phyloP scores from a whole-genome alignment of 2,888 invertebrate species.

The Melieria crassipennis region DNA sequence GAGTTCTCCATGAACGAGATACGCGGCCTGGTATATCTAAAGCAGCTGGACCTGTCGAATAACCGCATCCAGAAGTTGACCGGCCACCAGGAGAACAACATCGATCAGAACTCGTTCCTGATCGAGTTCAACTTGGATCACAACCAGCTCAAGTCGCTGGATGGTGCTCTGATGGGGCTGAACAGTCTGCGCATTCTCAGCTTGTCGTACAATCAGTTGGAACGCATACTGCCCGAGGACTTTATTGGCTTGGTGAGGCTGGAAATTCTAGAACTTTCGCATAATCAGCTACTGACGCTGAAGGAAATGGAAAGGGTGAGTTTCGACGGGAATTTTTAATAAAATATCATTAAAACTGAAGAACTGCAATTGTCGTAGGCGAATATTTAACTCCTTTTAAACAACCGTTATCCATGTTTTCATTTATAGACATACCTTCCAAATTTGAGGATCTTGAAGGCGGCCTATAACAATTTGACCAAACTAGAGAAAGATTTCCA shows the following conservation, averaged over 20 bases:
- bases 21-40: slow-evolving; percentile 76
- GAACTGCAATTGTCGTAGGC: not conserved
- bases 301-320: slow-evolving; percentile 85
- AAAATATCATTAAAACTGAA: not conserved
- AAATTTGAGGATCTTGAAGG: slow-evolving; percentile 78
- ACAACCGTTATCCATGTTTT: not conserved
- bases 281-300: slow-evolving; percentile 79
- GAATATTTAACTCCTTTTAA: not conserved
- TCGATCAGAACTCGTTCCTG: slow-evolving; percentile 80
- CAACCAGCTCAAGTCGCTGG: slow-evolving; percentile 76
- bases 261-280: slow-evolving; percentile 79
- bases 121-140: slow-evolving; percentile 79
- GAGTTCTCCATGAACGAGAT: slow-evolving; percentile 86
- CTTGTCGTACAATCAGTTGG: slow-evolving; percentile 79
- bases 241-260: slow-evolving; percentile 81
- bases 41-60: slow-evolving; percentile 78
- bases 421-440: slow-evolving; percentile 77
- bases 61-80: slow-evolving; percentile 76
- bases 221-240: slow-evolving; percentile 79
- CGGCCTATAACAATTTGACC: slow-evolving; percentile 80
- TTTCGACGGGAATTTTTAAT: slow-evolving; percentile 1
- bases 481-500: slow-evolving; percentile 83
- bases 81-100: slow-evolving; percentile 77
- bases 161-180: slow-evolving; percentile 80
- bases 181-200: slow-evolving; percentile 78